Evolutionary conservation across 2,797 vertebrate genomes (phyloP), one percentile per base, ranked within the genome.

Genomic region (Clamator glandarius): DNA sequence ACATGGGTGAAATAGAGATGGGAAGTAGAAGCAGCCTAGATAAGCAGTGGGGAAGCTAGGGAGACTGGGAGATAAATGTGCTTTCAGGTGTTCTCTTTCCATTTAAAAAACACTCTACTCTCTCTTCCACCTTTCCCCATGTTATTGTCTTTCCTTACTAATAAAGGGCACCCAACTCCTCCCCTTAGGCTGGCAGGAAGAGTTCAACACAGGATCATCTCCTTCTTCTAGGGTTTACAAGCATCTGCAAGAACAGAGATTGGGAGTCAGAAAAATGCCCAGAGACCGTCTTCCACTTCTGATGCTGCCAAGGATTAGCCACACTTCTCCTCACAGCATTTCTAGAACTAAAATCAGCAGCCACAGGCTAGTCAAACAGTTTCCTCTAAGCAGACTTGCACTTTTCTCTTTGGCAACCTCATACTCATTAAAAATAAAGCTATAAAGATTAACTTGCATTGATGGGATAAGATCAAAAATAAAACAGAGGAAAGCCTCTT

Each of bases 11-110:
- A 92, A 70, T 35, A 75, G 20, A 48, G 64, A 11, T 59, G 44
- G 61, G 51, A 87, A 85, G n/a, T 4, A 77, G 51, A 86, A 84
- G 54, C 41, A 75, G 9, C 52, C 29, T 31, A 76, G 42, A 19
- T 4, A 73, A 19, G 25, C 13, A 69, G 26, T 25, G n/a, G 11
- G 20, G 44, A 85, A 58, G 42, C 6, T n/a, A 64, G n/a, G 39
- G n/a, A 76, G 57, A 44, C 23, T 35, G 18, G 23, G 25, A 64
- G 35, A 69, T 11, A 31, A 36, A 4, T 5, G 17, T 0, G 0
- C 11, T 70, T 74, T 50, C 21, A 83, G 10, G 8, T 61, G 9
- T 7, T 50, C 21, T 63, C 42, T 54, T 75, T 42, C 46, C 5
- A 17, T 46, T 75, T 24, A 41, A 67, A 61, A 88, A 26, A 0